Base-by-base conservation (phyloP, 2,797 vertebrate species). In the Typhlichthys subterraneus region DNA sequence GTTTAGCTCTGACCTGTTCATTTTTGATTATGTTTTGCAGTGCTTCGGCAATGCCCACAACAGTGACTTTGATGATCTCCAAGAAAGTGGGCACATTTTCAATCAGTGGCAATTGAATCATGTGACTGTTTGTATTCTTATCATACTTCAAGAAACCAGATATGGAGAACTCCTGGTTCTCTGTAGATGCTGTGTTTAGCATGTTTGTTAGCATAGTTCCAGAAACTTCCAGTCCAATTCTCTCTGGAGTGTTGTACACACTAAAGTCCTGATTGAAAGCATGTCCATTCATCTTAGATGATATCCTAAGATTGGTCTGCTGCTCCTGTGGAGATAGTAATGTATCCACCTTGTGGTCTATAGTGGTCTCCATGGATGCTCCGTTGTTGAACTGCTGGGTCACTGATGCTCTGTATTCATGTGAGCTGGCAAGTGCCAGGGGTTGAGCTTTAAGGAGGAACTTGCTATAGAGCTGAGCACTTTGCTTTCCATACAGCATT, bases 61-160 rank as follows among this genome's bases (percentile, higher is more conserved):
- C 15, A 15, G 75, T 15, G 10, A 38, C 57, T 84, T 91, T 95
- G 56, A 95, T 74, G 67, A 71, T 86, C 77, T 97, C 94, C 76
- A 96, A 83, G 76, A 94, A 79, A 50, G 76, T 65, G 47, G 94
- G 92, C 0, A 98, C 65, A 67, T 68, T 80, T 83, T 94, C 86
- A 60, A 95, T 68, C 38, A 97, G 85, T 10, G 96, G 96, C 17
- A 99, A 61, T 50, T 88, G 85, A 77, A 99, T 93, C 3, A 91
- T 46, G 29, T 94, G 97, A 57, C 90, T 83, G 4, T 97, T 84
- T 72, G 90, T 89, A 72, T 90, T 98, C 89, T 98, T 99, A 86
- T 99, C 96, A 65, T 99, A 99, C 69, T 95, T 97, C 15, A 98
- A 67, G 78, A 91, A 93, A 55, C 92, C 93, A 78, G 94, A 93